Evolutionary conservation across 2,888 invertebrate species (phyloP).

Genomic region (Nysson spinosus): DNA sequence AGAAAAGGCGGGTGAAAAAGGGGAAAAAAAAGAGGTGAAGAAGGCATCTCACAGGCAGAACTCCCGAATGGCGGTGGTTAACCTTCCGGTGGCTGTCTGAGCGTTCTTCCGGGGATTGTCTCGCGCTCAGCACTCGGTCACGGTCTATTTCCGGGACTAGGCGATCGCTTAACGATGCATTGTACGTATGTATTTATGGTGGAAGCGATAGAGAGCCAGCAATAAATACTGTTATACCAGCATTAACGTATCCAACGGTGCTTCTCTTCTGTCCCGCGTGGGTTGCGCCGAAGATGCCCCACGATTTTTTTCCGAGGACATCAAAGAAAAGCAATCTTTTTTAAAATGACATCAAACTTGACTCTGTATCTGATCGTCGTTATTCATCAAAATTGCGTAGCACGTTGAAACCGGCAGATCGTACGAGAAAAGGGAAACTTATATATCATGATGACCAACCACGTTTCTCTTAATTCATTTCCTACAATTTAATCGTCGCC

Average conservation of each 20-base stretch:
- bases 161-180: conserved; percentile 73
- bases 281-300: too few species aligned
- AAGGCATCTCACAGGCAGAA: conserved; percentile 26
- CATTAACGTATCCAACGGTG: conserved; percentile 56
- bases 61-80: conserved; percentile 53
- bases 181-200: conserved; percentile 73
- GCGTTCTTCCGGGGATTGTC: conserved; percentile 73
- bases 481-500: neutral
- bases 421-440: too few species aligned
- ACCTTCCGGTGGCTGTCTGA: conserved; percentile 62
- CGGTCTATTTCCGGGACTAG: conserved; percentile 70
- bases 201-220: conserved; percentile 63
- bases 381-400: too few species aligned
- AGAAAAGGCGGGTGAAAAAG: neutral
- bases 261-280: conserved; percentile 36
- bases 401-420: too few species aligned
- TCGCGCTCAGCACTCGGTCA: conserved; percentile 62
- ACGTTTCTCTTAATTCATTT: too few species aligned
- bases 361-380: too few species aligned
- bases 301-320: too few species aligned
- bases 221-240: conserved; percentile 67
- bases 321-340: too few species aligned
- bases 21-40: neutral
- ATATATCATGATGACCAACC: too few species aligned
- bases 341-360: too few species aligned